A percentile compares a stretch with the other conserved stretches of the same genome.
Evolutionary conservation across 2,113 vertebrate genomes (phyloP).

Genomic region (Nothobranchius furzeri): DNA sequence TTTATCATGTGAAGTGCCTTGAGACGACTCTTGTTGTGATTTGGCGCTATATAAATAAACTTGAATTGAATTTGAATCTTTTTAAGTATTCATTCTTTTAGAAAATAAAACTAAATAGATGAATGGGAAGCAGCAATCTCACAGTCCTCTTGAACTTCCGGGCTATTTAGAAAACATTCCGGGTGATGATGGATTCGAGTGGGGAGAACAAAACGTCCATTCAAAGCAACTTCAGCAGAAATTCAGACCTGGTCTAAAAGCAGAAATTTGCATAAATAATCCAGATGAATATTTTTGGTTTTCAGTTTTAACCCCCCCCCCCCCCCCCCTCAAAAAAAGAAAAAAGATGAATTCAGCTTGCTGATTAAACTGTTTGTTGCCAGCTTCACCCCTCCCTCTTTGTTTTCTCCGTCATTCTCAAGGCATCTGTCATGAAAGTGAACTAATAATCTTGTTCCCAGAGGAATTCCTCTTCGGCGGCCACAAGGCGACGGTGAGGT

Average conservation of each 20-base stretch:
- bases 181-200: conserved; percentile 45
- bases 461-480: conserved; percentile 83
- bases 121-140: conserved; percentile 21
- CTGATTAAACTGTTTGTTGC: conserved; percentile 10
- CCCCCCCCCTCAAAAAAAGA: too few relatives aligned
- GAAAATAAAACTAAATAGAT: conserved; percentile 51
- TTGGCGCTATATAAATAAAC: too few relatives aligned
- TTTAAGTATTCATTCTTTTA: conserved; percentile 34
- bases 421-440: conserved; percentile 77
- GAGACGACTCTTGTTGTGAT: too few relatives aligned
- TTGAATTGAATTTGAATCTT: too few relatives aligned
- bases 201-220: conserved; percentile 48
- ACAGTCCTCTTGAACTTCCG: conserved; percentile 37
- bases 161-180: conserved; percentile 36
- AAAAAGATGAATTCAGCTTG: background rate
- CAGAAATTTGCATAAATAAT: conserved; percentile 56
- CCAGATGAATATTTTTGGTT: background rate
- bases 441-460: conserved; percentile 83
- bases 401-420: conserved; percentile 41
- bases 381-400: conserved; percentile 13
- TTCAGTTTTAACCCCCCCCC: conserved; percentile 21
- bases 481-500: conserved; percentile 77
- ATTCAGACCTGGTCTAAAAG: conserved; percentile 45
- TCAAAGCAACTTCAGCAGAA: conserved; percentile 30
- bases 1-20: too few relatives aligned